phyloP scores from a whole-genome alignment of 2,113 vertebrate species.

The Saguinus imperator region DNA sequence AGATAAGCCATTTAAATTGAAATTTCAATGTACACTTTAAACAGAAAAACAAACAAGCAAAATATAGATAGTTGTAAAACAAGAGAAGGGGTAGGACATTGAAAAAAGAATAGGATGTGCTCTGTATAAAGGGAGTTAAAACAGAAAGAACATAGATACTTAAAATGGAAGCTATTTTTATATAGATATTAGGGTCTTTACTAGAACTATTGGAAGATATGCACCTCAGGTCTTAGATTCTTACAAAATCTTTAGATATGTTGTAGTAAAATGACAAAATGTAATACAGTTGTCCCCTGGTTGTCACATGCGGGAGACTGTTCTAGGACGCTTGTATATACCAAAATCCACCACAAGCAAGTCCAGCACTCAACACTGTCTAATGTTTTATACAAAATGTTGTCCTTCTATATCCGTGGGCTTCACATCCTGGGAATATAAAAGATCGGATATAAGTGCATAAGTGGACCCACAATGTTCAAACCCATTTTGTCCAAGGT shows the following conservation, averaged over 20 bases:
- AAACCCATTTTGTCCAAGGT: background rate
- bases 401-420: background rate
- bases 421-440: background rate
- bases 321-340: background rate
- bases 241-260: background rate
- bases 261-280: background rate
- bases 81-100: background rate
- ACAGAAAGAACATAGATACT: background rate
- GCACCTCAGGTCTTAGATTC: background rate
- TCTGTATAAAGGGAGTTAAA: background rate
- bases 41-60: background rate
- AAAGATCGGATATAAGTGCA: too few species aligned
- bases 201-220: background rate
- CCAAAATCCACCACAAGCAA: background rate
- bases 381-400: background rate
- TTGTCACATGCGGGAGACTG: background rate
- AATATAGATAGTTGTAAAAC: background rate
- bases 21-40: background rate
- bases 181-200: background rate
- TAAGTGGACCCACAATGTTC: background rate
- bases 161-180: background rate
- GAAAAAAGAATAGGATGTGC: background rate
- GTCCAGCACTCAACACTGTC: background rate
- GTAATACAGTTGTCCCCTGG: background rate
- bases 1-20: background rate